Conservation (phyloP, 1,140 invertebrate species). For the Eciton burchellii region DNA sequence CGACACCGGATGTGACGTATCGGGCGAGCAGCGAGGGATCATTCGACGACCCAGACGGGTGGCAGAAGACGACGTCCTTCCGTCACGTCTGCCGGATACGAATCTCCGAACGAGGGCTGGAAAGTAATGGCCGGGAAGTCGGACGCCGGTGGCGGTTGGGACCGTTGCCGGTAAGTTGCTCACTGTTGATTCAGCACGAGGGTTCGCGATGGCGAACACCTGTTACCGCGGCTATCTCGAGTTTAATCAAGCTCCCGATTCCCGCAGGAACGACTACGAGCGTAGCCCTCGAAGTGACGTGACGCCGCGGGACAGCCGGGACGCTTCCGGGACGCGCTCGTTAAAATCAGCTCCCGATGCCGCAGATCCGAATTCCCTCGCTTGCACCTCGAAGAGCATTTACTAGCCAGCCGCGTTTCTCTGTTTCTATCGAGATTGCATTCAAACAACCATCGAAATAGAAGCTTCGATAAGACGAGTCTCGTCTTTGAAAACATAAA, state of each 20-base stretch:
- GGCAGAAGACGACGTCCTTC: background rate
- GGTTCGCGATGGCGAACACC: slow-evolving; percentile 68
- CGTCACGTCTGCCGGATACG: slow-evolving; percentile 40
- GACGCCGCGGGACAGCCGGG: slow-evolving; percentile 39
- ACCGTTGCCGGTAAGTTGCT: slow-evolving; percentile 48
- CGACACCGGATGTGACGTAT: background rate
- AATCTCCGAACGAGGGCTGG: slow-evolving; percentile 23
- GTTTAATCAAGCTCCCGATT: slow-evolving; percentile 74
- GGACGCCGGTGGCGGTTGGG: background rate
- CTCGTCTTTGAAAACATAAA: no score
- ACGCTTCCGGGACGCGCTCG: slow-evolving; percentile 24
- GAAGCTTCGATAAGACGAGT: no score
- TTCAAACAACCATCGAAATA: no score
- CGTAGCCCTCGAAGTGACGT: slow-evolving; percentile 44
- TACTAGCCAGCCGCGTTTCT: background rate
- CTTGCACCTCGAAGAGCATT: slow-evolving; percentile 14
- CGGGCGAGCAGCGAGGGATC: background rate
- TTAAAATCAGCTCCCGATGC: slow-evolving; percentile 35
- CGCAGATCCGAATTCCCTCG: background rate
- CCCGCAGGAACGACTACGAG: slow-evolving; percentile 51
- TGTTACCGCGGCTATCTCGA: slow-evolving; percentile 72
- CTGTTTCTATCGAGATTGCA: background rate
- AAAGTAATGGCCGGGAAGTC: slow-evolving; percentile 29
- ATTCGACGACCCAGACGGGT: background rate
- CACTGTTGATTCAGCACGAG: slow-evolving; percentile 66